Evolutionary conservation across 2,113 vertebrate species (phyloP).

Genomic region (Fregata magnificens): DNA sequence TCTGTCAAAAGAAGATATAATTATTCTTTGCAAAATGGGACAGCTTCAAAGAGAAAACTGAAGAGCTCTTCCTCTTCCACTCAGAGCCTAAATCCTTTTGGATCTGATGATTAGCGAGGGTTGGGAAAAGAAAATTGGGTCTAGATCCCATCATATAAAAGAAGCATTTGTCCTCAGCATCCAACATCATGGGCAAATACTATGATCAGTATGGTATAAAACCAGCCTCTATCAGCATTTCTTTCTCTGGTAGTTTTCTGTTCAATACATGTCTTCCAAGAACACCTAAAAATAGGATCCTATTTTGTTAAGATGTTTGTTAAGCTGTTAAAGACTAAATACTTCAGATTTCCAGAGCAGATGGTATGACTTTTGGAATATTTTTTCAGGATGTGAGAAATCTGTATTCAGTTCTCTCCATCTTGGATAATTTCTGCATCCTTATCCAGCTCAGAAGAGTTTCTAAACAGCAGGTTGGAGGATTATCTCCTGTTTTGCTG

Average conservation of each 20-base stretch:
- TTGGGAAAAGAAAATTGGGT: conserved; percentile 10
- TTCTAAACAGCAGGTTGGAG: background rate
- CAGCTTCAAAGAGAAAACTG: conserved; percentile 38
- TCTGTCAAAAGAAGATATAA: conserved; percentile 44
- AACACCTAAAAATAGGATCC: background rate
- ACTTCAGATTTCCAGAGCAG: background rate
- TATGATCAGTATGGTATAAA: background rate
- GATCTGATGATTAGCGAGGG: conserved; percentile 9
- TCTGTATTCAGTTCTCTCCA: background rate
- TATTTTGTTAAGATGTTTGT: background rate
- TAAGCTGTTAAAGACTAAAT: background rate
- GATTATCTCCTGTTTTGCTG: background rate
- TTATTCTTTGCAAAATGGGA: conserved; percentile 60
- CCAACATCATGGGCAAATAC: background rate
- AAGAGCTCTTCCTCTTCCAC: conserved; percentile 48
- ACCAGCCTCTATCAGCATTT: background rate
- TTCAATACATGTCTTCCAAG: background rate
- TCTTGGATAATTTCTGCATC: background rate
- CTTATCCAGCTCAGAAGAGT: background rate
- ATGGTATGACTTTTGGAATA: background rate
- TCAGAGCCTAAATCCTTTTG: conserved; percentile 36
- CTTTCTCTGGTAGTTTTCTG: background rate
- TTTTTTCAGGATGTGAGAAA: background rate
- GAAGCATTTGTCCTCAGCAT: background rate
- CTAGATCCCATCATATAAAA: conserved; percentile 1